Percentiles rank a stretch among this genome's conserved stretches.
Conservation (phyloP, 2,113 vertebrate genomes). For the Anseranas semipalmata region DNA sequence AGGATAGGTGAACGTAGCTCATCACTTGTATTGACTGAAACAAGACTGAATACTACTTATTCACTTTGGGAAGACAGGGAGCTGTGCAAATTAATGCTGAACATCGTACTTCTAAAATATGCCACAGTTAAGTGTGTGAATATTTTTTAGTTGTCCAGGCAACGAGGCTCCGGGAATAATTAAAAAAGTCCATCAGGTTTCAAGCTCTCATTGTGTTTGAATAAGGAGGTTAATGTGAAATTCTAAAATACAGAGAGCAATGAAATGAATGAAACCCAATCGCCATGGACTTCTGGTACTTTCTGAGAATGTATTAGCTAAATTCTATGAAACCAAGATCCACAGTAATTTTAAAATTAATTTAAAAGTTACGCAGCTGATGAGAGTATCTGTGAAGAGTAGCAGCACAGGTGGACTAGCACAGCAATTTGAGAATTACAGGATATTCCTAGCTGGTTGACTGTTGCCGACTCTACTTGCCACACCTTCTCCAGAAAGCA, state of each 20-base stretch:
- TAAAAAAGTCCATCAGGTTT: neutral
- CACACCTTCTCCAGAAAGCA: neutral
- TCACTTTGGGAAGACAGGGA: neutral
- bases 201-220: neutral
- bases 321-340: neutral
- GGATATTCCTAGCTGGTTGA: neutral
- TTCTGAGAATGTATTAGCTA: neutral
- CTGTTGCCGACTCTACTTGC: neutral
- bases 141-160: neutral
- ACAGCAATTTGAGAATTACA: neutral
- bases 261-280: neutral
- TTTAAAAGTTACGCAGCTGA: neutral
- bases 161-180: neutral
- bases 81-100: neutral
- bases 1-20: neutral
- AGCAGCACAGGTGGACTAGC: neutral
- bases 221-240: neutral
- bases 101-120: neutral
- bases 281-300: neutral
- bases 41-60: neutral
- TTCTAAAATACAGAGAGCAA: neutral
- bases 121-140: neutral
- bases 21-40: neutral
- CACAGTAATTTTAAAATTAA: neutral
- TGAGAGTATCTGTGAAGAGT: neutral